Conservation (phyloP, 1,140 invertebrate species). For the Zelostemma sp. region DNA sequence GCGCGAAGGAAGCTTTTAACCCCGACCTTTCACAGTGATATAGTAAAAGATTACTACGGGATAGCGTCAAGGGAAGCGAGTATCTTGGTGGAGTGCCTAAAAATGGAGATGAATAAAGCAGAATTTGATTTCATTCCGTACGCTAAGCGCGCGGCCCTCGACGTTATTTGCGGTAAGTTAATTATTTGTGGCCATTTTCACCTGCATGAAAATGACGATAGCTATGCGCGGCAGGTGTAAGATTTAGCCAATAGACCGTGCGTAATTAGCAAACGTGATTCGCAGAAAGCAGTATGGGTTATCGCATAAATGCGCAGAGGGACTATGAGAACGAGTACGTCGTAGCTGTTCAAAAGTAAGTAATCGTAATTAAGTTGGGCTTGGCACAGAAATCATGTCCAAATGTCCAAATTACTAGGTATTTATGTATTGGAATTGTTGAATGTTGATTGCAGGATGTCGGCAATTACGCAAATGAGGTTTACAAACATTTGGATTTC, state of each 20-base stretch:
- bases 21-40: conserved; percentile 83
- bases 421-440: too few species aligned
- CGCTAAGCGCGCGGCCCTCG: conserved; percentile 76
- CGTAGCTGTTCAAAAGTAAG: conserved; percentile 72
- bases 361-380: background rate
- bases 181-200: too few species aligned
- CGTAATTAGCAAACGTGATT: too few species aligned
- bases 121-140: conserved; percentile 75
- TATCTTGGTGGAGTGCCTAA: conserved; percentile 75
- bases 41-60: conserved; percentile 78
- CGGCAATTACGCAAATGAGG: conserved; percentile 64
- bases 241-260: too few species aligned
- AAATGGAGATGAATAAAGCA: conserved; percentile 71
- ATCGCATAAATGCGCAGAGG: conserved; percentile 74
- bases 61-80: conserved; percentile 65
- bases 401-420: too few species aligned
- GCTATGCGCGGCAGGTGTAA: too few species aligned
- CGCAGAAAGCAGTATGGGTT: conserved; percentile 79
- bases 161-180: conserved; percentile 77
- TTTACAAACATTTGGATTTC: conserved; percentile 74
- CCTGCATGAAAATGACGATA: too few species aligned
- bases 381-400: too few species aligned
- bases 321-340: conserved; percentile 75
- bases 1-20: conserved; percentile 78
- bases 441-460: conserved; percentile 60